Evolutionary conservation across 2,888 invertebrate genomes (phyloP).

Genomic region (Troides oblongomaculatus): DNA sequence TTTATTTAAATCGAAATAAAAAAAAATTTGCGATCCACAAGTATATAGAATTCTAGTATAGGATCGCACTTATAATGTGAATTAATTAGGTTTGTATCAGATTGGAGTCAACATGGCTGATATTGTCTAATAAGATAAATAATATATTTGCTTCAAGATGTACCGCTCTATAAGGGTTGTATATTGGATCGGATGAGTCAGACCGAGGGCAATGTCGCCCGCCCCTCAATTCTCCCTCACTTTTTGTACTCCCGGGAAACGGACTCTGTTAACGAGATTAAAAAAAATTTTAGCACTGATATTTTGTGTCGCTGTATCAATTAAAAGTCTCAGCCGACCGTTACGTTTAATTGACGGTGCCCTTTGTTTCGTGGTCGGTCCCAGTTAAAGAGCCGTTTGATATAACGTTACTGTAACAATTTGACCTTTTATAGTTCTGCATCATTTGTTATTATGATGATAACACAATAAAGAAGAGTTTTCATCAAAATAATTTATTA

Average conservation of each 20-base stretch:
- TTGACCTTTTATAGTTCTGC: not conserved
- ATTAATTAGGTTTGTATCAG: too few species aligned
- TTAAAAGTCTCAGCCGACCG: not conserved
- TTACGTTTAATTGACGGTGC: not conserved
- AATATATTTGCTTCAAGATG: not conserved
- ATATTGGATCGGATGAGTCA: constrained; percentile 13
- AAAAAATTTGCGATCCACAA: too few species aligned
- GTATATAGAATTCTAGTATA: too few species aligned
- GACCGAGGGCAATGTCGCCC: constrained; percentile 2
- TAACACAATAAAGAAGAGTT: not conserved
- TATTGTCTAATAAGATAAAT: not conserved
- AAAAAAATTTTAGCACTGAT: constrained; percentile 3
- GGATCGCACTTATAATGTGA: too few species aligned
- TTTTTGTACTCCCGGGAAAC: not conserved
- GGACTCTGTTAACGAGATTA: constrained; percentile 7
- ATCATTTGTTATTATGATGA: not conserved
- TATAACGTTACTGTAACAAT: not conserved
- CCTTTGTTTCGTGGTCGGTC: not conserved
- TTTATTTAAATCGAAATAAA: too few species aligned
- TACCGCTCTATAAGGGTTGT: constrained; percentile 2
- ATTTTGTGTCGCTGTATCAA: constrained; percentile 3
- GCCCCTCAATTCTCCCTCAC: not conserved
- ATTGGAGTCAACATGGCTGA: too few species aligned
- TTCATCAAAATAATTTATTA: too few species aligned
- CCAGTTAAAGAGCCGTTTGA: not conserved